Conservation (phyloP, 2,797 vertebrate genomes). For the Lacerta bilineata region DNA sequence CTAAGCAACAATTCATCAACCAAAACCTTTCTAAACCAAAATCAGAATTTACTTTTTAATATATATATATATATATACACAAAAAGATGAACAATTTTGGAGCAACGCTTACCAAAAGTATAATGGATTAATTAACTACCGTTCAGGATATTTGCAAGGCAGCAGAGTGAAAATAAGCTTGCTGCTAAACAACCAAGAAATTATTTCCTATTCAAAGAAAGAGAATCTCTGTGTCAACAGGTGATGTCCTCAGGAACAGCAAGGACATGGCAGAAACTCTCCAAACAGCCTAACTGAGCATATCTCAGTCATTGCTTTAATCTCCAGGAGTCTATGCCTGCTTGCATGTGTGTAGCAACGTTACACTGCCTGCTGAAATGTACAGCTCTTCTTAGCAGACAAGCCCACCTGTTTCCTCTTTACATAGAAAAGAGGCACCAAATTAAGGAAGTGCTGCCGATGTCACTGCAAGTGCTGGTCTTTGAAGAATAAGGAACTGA, state of each 20-base stretch:
- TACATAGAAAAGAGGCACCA: neutral
- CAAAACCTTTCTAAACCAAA: neutral
- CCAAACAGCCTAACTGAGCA: slow-evolving; percentile 22
- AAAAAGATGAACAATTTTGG: neutral
- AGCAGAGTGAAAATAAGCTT: neutral
- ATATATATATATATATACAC: too few relatives aligned
- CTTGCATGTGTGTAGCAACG: slow-evolving; percentile 2
- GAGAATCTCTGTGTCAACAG: slow-evolving; percentile 1
- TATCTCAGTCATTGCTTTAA: slow-evolving; percentile 9
- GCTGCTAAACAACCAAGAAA: neutral
- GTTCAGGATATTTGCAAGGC: neutral
- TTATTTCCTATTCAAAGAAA: neutral
- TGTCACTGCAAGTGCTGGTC: neutral
- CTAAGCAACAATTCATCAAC: neutral
- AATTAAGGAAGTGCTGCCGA: neutral
- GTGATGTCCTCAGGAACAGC: neutral
- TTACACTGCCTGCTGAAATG: slow-evolving; percentile 14
- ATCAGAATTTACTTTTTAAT: neutral
- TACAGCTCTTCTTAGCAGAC: neutral
- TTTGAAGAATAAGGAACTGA: neutral
- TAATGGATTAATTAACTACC: neutral
- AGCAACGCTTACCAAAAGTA: neutral
- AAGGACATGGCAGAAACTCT: slow-evolving; percentile 4
- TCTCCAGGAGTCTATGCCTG: neutral
- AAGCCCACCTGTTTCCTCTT: slow-evolving; percentile 2